Conservation (phyloP, 2,888 invertebrate species). For the Stenodema calcarata region DNA sequence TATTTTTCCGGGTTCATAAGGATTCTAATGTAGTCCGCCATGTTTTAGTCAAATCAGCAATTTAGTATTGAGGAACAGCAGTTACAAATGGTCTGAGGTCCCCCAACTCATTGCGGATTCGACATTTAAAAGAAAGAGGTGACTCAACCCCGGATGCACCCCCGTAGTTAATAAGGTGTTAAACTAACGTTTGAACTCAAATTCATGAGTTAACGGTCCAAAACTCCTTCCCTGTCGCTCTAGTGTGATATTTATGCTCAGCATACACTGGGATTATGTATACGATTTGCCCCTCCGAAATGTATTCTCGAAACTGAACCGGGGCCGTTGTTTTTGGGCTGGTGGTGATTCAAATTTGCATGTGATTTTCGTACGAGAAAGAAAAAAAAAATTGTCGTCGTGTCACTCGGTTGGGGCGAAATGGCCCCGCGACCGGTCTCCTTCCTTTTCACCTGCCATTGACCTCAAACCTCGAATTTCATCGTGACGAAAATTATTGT, state of each 20-base stretch:
- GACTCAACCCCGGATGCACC: constrained; percentile 15
- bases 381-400: neutral
- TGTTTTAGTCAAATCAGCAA: neutral
- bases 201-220: constrained; percentile 6
- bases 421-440: constrained; percentile 48
- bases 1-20: too few relatives aligned
- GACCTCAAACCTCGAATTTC: constrained; percentile 39
- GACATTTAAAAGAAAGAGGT: neutral
- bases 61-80: neutral
- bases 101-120: neutral
- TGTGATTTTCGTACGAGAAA: constrained; percentile 30
- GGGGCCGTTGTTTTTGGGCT: constrained; percentile 8
- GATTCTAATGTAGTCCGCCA: too few relatives aligned
- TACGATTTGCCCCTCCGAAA: neutral
- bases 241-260: neutral
- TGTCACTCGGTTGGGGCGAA: constrained; percentile 40
- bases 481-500: neutral
- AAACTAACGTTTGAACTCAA: neutral
- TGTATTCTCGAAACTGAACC: neutral
- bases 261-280: neutral
- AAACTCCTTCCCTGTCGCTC: neutral
- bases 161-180: neutral
- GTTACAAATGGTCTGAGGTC: neutral
- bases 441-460: constrained; percentile 49
- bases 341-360: constrained; percentile 21